Evolutionary conservation across 1,140 invertebrate species (phyloP).

Genomic region (Notospermus geniculatus): DNA sequence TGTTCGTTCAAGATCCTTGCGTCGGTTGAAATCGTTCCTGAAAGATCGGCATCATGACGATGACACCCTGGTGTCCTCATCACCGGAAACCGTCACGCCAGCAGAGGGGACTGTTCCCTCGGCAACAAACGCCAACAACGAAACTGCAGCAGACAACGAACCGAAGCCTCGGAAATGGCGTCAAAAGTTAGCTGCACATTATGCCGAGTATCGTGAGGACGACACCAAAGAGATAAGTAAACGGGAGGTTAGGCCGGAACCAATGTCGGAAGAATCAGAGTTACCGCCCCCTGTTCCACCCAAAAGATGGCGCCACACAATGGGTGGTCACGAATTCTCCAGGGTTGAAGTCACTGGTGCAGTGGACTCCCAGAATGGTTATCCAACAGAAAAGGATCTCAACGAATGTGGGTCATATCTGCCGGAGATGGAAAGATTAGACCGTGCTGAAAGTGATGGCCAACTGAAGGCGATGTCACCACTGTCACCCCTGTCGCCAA

Average conservation of each 20-base stretch:
- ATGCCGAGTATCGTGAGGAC: neutral
- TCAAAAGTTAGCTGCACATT: constrained; percentile 1
- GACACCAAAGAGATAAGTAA: neutral
- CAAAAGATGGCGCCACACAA: neutral
- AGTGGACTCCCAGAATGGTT: neutral
- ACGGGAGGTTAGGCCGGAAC: neutral
- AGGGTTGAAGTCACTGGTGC: too few species aligned
- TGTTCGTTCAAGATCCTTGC: too few species aligned
- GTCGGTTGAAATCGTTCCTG: too few species aligned
- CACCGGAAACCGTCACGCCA: too few species aligned
- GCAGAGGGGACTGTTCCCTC: too few species aligned
- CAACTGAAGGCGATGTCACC: constrained; percentile 1
- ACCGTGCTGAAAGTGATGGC: neutral
- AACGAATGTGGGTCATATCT: too few species aligned
- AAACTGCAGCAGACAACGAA: neutral
- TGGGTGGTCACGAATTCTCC: too few species aligned
- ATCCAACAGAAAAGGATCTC: too few species aligned
- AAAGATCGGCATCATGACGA: too few species aligned
- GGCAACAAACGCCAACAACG: too few species aligned
- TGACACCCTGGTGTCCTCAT: too few species aligned
- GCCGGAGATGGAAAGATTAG: neutral
- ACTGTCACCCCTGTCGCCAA: constrained; percentile 31
- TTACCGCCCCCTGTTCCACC: neutral
- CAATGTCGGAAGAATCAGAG: neutral
- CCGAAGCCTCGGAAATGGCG: neutral